These are phyloP conservation scores for Drosophila kambysellisi DNA, from an alignment of 2,888 invertebrate genomes.

Conservation along the genomic window DNA sequence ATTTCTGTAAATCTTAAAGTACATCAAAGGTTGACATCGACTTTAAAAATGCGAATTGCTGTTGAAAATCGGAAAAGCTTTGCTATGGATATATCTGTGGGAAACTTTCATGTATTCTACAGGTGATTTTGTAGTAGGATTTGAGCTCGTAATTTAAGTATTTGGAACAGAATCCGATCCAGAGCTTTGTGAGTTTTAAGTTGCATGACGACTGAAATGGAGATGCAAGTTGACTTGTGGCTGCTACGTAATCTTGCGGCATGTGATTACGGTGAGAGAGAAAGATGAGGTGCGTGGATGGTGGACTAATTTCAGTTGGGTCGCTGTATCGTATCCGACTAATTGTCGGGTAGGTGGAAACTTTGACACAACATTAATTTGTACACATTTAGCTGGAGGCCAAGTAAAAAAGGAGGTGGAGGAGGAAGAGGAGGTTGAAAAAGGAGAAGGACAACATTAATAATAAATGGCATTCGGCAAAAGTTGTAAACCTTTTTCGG, in stretches of 20 bases:
- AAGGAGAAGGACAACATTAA: constrained; percentile 47
- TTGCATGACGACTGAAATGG: not conserved
- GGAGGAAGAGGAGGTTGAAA: not conserved
- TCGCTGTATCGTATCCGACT: constrained; percentile 59
- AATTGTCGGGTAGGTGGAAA: constrained; percentile 59
- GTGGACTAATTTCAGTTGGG: not conserved
- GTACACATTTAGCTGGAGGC: constrained; percentile 58
- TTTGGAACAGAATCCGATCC: not conserved
- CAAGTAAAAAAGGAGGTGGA: not conserved
- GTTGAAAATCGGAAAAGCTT: not conserved
- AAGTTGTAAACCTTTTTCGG: constrained; percentile 82
- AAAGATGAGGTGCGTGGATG: not conserved
- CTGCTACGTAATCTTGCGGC: constrained; percentile 20
- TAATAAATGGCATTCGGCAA: constrained; percentile 78
- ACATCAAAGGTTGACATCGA: not conserved
- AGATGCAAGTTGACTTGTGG: constrained; percentile 10
- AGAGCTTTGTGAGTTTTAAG: not conserved
- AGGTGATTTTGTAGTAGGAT: not conserved
- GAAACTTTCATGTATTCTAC: not conserved
- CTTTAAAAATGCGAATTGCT: not conserved
- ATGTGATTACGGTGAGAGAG: constrained; percentile 7
- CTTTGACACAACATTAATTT: constrained; percentile 64
- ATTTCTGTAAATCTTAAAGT: not conserved
- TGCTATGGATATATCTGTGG: not conserved
- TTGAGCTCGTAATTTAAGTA: not conserved